Conservation (phyloP, 1,140 invertebrate species). For the Anastatus disparis region DNA sequence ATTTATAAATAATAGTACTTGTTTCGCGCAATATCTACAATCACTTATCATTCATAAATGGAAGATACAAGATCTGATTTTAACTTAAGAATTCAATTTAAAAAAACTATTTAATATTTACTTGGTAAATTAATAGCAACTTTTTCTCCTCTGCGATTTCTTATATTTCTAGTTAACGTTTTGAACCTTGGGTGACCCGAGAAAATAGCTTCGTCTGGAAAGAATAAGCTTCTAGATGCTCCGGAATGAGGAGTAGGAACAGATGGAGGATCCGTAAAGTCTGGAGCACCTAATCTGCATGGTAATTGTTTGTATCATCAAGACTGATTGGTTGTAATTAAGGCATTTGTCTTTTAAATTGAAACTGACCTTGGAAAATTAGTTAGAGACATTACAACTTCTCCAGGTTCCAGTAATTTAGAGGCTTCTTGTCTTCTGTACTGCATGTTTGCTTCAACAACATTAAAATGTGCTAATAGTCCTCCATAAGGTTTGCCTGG, state of each 20-base stretch:
- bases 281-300: constrained; percentile 83
- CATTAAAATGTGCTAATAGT: constrained; percentile 94
- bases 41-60: too few relatives aligned
- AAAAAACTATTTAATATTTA: too few relatives aligned
- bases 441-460: constrained; percentile 98
- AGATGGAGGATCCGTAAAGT: constrained; percentile 87
- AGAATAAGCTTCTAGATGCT: constrained; percentile 89
- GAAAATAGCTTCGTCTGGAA: constrained; percentile 95
- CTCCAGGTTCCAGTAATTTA: constrained; percentile 79
- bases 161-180: constrained; percentile 94
- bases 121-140: constrained; percentile 96
- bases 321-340: constrained; percentile 45
- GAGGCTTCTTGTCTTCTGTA: constrained; percentile 88
- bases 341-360: constrained; percentile 7
- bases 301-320: constrained; percentile 12
- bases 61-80: too few relatives aligned
- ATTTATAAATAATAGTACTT: neutral
- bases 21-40: too few relatives aligned
- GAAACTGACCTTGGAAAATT: constrained; percentile 83
- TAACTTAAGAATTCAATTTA: too few relatives aligned
- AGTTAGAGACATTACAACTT: constrained; percentile 89
- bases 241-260: constrained; percentile 78
- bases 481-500: constrained; percentile 96
- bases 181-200: constrained; percentile 95
- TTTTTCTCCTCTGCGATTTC: constrained; percentile 90